phyloP scores from a whole-genome alignment of 2,888 invertebrate genomes.

The Drepana falcataria region DNA sequence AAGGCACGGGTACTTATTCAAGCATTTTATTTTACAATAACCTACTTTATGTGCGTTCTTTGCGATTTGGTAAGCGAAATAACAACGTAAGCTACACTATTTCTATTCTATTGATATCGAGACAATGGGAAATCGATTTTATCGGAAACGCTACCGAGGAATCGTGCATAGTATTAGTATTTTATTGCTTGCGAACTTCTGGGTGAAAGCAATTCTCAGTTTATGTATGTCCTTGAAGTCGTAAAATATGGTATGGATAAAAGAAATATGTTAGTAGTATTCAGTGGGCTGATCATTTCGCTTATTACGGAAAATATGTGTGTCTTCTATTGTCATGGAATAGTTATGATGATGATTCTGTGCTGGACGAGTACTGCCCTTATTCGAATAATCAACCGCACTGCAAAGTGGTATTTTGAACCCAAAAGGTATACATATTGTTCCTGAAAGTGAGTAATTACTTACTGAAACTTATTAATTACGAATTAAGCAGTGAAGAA shows the following conservation, averaged over 20 bases:
- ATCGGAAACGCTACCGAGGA: conserved; percentile 10
- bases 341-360: too few relatives aligned
- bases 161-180: conserved; percentile 11
- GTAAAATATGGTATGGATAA: neutral
- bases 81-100: neutral
- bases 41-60: neutral
- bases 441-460: too few relatives aligned
- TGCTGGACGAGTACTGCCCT: too few relatives aligned
- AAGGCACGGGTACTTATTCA: neutral
- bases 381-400: too few relatives aligned
- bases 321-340: too few relatives aligned
- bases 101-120: conserved; percentile 15
- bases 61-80: neutral
- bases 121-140: conserved; percentile 14
- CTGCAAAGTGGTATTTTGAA: too few relatives aligned
- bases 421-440: too few relatives aligned
- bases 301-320: too few relatives aligned
- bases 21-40: neutral
- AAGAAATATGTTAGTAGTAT: neutral
- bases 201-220: conserved; percentile 17
- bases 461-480: too few relatives aligned
- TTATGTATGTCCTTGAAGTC: neutral
- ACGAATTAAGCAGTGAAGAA: too few relatives aligned
- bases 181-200: conserved; percentile 12
- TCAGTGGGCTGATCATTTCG: too few relatives aligned